These are phyloP conservation scores for Andrena camellia DNA, from an alignment of 2,888 invertebrate species.

Conservation along the genomic window DNA sequence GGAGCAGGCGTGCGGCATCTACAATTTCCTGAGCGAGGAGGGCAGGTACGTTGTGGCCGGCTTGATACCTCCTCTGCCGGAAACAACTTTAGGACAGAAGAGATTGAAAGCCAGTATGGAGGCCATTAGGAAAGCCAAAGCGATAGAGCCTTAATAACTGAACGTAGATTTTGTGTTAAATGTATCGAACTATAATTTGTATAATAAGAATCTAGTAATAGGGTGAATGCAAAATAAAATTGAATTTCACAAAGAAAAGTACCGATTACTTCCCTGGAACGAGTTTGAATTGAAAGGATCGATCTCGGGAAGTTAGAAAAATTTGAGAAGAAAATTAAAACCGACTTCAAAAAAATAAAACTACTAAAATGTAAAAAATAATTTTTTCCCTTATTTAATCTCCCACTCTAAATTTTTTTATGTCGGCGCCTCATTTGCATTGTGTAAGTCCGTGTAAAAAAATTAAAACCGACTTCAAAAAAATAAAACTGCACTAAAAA, in stretches of 20 bases:
- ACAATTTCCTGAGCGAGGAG: slow-evolving; percentile 96
- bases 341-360: too few relatives aligned
- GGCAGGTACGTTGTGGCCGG: slow-evolving; percentile 90
- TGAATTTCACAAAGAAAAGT: background rate
- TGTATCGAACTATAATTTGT: background rate
- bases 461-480: too few relatives aligned
- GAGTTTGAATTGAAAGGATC: background rate
- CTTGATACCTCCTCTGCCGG: slow-evolving; percentile 88
- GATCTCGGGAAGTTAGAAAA: background rate
- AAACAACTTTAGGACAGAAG: rapidly evolving
- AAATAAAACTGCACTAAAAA: too few relatives aligned
- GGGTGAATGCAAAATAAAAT: slow-evolving; percentile 14
- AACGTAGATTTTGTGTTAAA: background rate
- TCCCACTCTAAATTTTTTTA: too few relatives aligned
- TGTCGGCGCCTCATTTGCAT: too few relatives aligned
- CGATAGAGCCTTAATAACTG: background rate
- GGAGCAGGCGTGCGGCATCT: slow-evolving; percentile 94
- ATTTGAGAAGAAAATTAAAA: too few relatives aligned
- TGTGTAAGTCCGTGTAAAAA: too few relatives aligned
- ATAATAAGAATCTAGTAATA: background rate
- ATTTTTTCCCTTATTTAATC: too few relatives aligned
- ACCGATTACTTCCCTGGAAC: background rate
- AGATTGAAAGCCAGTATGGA: background rate
- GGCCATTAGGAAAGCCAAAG: background rate
- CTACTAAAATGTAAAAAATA: too few relatives aligned